Evolutionary conservation across 1,140 invertebrate species (phyloP).

Genomic region (Tribolium castaneum): DNA sequence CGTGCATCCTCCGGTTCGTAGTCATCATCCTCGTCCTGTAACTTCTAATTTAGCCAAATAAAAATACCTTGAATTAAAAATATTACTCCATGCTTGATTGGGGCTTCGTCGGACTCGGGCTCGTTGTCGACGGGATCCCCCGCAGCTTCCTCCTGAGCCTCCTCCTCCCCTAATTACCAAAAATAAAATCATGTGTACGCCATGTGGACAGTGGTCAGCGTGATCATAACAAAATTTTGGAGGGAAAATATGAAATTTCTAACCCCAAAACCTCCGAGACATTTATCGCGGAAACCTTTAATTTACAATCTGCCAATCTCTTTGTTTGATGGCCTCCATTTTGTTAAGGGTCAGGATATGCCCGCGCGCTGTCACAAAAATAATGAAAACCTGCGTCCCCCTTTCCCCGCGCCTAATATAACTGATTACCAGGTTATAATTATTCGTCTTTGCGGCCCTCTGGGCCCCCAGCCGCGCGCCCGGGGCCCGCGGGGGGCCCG

Average conservation of each 20-base stretch:
- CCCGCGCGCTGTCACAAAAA: conserved; percentile 67
- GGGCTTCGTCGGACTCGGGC: conserved; percentile 78
- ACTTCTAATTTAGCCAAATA: neutral
- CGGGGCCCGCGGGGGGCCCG: neutral
- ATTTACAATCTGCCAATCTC: conserved; percentile 68
- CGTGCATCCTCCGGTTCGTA: conserved; percentile 85
- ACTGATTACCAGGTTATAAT: conserved; percentile 58
- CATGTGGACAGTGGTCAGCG: conserved; percentile 61
- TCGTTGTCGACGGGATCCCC: conserved; percentile 75
- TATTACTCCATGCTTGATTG: conserved; percentile 65
- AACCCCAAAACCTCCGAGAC: conserved; percentile 52
- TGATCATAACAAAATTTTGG: conserved; percentile 56
- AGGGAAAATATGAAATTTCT: conserved; percentile 60
- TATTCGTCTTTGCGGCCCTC: conserved; percentile 44
- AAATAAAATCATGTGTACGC: conserved; percentile 51
- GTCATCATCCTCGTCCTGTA: conserved; percentile 85
- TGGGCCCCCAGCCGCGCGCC: neutral
- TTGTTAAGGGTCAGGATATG: conserved; percentile 71
- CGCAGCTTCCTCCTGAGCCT: conserved; percentile 73
- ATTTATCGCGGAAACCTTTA: conserved; percentile 47
- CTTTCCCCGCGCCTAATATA: conserved; percentile 55
- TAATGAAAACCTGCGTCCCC: conserved; percentile 63
- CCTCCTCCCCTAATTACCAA: conserved; percentile 72
- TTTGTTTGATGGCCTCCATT: conserved; percentile 79
- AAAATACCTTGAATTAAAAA: neutral